Percentiles rank a stretch among this genome's conserved stretches.
Evolutionary conservation across 2,113 vertebrate species (phyloP).

Genomic region (Fregetta grallaria): DNA sequence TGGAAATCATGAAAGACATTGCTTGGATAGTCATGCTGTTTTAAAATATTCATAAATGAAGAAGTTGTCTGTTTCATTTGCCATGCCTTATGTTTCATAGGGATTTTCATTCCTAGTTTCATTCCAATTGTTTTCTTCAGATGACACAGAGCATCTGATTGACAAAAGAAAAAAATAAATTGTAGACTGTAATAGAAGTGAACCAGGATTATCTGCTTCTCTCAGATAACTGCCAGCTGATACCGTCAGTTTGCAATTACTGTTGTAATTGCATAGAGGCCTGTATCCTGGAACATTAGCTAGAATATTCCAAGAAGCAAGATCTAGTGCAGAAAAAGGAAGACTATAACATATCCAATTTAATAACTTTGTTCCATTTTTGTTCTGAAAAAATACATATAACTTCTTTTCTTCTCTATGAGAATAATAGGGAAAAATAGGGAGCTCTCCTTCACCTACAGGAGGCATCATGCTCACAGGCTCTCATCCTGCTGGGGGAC

Average conservation of each 20-base stretch:
- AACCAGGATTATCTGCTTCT: neutral
- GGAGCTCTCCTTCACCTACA: neutral
- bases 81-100: neutral
- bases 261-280: neutral
- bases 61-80: neutral
- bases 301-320: neutral
- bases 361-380: neutral
- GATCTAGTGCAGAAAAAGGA: neutral
- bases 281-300: neutral
- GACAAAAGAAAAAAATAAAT: neutral
- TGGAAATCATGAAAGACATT: neutral
- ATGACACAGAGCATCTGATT: neutral
- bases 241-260: neutral
- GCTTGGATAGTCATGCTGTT: neutral
- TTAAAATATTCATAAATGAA: slow-evolving; percentile 19
- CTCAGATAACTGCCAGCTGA: neutral
- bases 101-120: neutral
- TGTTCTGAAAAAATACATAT: neutral
- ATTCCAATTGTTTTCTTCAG: neutral
- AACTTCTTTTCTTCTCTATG: neutral
- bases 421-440: neutral
- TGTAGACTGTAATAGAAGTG: neutral
- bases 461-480: neutral
- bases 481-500: neutral
- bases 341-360: neutral